Percentiles rank a stretch among this genome's conserved stretches.
These are phyloP conservation scores for Noctua comes DNA, from an alignment of 2,888 invertebrate species.

Conservation along the genomic window DNA sequence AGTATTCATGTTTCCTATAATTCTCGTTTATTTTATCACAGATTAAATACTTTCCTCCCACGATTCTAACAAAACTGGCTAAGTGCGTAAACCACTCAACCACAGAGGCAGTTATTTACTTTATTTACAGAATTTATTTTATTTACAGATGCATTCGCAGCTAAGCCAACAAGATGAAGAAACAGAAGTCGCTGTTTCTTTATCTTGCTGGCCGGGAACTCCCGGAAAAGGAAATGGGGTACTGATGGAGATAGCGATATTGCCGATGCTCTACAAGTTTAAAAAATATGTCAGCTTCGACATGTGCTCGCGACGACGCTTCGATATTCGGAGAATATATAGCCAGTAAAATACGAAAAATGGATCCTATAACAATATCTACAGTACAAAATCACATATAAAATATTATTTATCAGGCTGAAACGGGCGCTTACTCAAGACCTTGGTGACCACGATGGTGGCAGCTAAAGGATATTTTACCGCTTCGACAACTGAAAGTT, in stretches of 20 bases:
- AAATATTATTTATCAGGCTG: conserved; percentile 17
- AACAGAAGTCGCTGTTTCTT: too few relatives aligned
- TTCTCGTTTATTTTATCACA: background rate
- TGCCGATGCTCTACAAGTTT: conserved; percentile 21
- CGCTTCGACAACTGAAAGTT: conserved; percentile 16
- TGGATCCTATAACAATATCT: conserved; percentile 23
- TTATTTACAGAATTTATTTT: too few relatives aligned
- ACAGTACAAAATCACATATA: conserved; percentile 13
- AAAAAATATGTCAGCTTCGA: conserved; percentile 13
- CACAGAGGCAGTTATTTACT: too few relatives aligned
- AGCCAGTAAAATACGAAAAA: conserved; percentile 19
- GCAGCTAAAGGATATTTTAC: conserved; percentile 22
- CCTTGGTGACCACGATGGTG: conserved; percentile 15
- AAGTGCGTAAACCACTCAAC: too few relatives aligned
- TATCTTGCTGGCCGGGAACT: too few relatives aligned
- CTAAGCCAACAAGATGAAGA: conserved; percentile 13
- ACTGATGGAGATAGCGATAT: conserved; percentile 18
- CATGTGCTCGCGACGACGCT: conserved; percentile 16
- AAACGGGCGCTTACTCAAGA: conserved; percentile 18
- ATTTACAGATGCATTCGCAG: conserved; percentile 20
- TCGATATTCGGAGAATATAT: conserved; percentile 22
- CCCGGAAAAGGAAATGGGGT: conserved; percentile 21
- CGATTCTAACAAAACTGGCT: too few relatives aligned
- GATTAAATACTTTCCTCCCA: too few relatives aligned
- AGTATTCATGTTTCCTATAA: conserved; percentile 22